Evolutionary conservation across 2,797 vertebrate genomes (phyloP).

Genomic region (Bucorvus abyssinicus): DNA sequence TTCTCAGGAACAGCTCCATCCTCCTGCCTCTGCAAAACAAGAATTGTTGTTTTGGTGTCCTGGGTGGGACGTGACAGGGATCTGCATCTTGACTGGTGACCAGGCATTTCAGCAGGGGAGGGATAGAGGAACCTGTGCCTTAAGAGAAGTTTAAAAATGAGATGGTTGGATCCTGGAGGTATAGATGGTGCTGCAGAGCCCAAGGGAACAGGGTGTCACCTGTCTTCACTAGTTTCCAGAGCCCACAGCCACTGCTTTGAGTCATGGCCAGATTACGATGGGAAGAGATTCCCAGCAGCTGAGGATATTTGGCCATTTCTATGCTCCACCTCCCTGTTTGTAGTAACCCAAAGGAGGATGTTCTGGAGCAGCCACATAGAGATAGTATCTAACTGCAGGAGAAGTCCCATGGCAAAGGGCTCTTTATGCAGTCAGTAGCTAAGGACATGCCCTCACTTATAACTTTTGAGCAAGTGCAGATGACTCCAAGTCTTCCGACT

Average conservation of each 20-base stretch:
- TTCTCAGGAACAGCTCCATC: neutral
- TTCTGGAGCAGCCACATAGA: neutral
- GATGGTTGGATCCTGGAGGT: neutral
- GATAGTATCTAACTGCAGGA: neutral
- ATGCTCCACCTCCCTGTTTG: neutral
- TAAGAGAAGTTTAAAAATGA: neutral
- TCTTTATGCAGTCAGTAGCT: neutral
- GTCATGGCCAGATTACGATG: neutral
- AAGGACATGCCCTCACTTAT: neutral
- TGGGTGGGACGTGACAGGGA: neutral
- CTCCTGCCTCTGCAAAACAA: neutral
- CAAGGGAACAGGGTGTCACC: neutral
- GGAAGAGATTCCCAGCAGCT: neutral
- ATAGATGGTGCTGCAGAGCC: neutral
- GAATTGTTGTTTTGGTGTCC: neutral
- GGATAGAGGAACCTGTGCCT: neutral
- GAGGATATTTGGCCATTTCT: neutral
- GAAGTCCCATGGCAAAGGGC: neutral
- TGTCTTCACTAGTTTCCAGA: neutral
- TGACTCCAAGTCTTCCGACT: neutral
- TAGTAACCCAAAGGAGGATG: neutral
- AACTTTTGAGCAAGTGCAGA: neutral
- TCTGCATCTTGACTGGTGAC: accelerated
- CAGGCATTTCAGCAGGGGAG: neutral
- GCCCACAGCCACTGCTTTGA: neutral